Conservation (phyloP, 2,797 vertebrate species). For the Falco rusticolus region DNA sequence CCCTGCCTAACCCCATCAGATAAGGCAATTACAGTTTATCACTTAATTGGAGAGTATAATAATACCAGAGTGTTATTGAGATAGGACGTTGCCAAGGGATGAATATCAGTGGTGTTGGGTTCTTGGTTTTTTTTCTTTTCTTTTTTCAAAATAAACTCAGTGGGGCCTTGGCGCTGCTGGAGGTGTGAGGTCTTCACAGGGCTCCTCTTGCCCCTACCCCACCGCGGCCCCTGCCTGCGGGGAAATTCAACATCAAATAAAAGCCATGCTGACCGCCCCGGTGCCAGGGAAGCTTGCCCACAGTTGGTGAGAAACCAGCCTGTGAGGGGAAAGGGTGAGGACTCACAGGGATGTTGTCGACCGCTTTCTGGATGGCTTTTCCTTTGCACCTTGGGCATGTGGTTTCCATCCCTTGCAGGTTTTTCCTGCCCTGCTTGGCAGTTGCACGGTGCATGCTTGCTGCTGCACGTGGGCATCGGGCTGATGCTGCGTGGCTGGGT, state of each 20-base stretch:
- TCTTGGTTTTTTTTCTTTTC: not conserved
- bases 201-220: not conserved
- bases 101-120: accelerated
- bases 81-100: not conserved
- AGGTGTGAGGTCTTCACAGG: not conserved
- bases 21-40: conserved; percentile 4
- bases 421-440: not conserved
- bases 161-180: accelerated
- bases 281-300: not conserved
- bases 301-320: not conserved
- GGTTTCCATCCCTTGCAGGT: not conserved
- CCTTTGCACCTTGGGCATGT: not conserved
- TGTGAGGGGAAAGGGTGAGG: not conserved
- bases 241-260: not conserved
- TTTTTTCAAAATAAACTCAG: not conserved
- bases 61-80: not conserved
- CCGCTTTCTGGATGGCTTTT: not conserved
- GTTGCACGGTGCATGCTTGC: accelerated
- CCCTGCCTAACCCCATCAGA: not conserved
- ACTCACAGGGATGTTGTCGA: not conserved
- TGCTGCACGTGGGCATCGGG: not conserved
- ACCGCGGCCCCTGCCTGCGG: not conserved
- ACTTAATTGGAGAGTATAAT: not conserved
- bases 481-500: not conserved
- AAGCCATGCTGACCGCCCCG: not conserved